These are phyloP conservation scores for Podocnemis expansa DNA, from an alignment of 2,113 vertebrate species.

Conservation along the genomic window DNA sequence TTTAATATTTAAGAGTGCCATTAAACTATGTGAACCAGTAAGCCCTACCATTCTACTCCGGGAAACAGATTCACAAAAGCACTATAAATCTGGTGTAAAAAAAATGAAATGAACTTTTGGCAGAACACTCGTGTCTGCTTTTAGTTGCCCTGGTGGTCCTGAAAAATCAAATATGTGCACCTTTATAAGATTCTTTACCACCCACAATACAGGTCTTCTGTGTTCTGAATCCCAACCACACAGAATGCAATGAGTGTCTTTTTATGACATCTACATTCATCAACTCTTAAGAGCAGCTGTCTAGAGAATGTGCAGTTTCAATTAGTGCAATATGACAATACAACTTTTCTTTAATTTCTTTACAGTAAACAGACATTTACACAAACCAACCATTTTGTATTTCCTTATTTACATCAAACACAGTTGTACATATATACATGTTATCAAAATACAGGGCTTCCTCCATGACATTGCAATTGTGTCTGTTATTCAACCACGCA, in stretches of 20 bases:
- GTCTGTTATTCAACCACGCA: conserved; percentile 52
- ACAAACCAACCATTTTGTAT: conserved; percentile 41
- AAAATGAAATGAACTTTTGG: neutral
- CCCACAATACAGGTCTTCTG: neutral
- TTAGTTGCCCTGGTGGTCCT: neutral
- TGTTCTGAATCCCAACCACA: neutral
- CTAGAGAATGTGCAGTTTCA: conserved; percentile 26
- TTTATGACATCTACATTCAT: neutral
- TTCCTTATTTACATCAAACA: conserved; percentile 78
- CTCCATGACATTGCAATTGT: conserved; percentile 60
- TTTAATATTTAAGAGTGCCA: neutral
- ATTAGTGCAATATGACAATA: conserved; percentile 67
- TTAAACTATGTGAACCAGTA: neutral
- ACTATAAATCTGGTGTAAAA: neutral
- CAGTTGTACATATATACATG: conserved; percentile 81
- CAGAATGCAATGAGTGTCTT: neutral
- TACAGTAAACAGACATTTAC: conserved; percentile 73
- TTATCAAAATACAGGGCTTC: conserved; percentile 79
- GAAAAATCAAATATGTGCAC: neutral
- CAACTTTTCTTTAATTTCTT: conserved; percentile 69
- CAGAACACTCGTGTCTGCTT: neutral
- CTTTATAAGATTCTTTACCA: neutral
- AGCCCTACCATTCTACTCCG: neutral
- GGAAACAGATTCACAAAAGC: neutral
- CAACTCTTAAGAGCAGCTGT: conserved; percentile 7